Percentiles rank a stretch among this genome's conserved stretches.
Evolutionary conservation across 92 coral and sea anemone genomes (phyloP).

Genomic region (Palythoa grandiflora): DNA sequence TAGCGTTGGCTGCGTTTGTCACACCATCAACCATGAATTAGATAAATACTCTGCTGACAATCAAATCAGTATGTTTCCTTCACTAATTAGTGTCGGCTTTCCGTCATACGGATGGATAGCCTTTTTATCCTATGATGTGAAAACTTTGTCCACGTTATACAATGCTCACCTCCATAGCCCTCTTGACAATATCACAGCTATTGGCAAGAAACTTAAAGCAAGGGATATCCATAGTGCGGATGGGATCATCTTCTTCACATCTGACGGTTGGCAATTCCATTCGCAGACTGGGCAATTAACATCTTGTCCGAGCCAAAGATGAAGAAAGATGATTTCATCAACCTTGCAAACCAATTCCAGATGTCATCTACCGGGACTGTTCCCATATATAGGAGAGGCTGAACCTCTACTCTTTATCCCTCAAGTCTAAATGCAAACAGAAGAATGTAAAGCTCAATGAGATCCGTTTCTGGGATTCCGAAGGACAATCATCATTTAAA

Average conservation of each 20-base stretch:
- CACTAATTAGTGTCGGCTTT: slow-evolving; percentile 62
- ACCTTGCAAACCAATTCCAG: slow-evolving; percentile 21
- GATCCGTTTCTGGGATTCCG: slow-evolving; percentile 46
- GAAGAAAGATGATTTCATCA: slow-evolving; percentile 46
- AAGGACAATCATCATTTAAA: slow-evolving; percentile 61
- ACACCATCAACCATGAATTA: slow-evolving; percentile 74
- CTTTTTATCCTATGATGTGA: slow-evolving; percentile 57
- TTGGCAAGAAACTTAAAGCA: slow-evolving; percentile 53
- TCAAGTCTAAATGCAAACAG: slow-evolving; percentile 20
- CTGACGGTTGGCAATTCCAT: slow-evolving; percentile 61
- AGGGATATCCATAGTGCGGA: slow-evolving; percentile 53
- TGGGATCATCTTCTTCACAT: slow-evolving; percentile 57
- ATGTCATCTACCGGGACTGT: slow-evolving; percentile 29
- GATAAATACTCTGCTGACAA: slow-evolving; percentile 74
- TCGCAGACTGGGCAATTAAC: slow-evolving; percentile 47
- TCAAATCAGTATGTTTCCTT: slow-evolving; percentile 71
- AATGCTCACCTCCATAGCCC: slow-evolving; percentile 70
- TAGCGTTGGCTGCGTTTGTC: slow-evolving; percentile 64
- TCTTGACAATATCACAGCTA: slow-evolving; percentile 57
- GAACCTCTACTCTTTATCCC: slow-evolving; percentile 8
- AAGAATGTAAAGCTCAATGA: slow-evolving; percentile 35
- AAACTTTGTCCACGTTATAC: slow-evolving; percentile 57
- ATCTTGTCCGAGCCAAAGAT: slow-evolving; percentile 8
- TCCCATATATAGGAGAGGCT: slow-evolving; percentile 47
- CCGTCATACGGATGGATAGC: slow-evolving; percentile 69